Conservation (phyloP, 2,797 vertebrate species). For the Cossypha niveicapilla region DNA sequence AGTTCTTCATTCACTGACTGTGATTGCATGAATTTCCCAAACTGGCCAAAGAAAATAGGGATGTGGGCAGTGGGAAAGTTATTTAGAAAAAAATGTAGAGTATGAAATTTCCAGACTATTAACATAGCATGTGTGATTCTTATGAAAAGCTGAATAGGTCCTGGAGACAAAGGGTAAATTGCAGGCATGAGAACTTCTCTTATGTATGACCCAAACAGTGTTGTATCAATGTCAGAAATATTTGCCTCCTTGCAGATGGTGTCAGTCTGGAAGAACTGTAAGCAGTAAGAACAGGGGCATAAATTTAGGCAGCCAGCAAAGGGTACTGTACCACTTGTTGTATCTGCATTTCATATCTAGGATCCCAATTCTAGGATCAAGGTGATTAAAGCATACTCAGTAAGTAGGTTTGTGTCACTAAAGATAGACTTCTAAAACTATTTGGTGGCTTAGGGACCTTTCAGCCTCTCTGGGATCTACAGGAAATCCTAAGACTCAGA, state of each 20-base stretch:
- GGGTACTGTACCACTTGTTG: not conserved
- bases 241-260: not conserved
- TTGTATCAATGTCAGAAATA: not conserved
- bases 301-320: not conserved
- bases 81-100: not conserved
- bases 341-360: not conserved
- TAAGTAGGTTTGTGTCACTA: not conserved
- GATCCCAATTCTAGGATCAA: not conserved
- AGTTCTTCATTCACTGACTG: not conserved
- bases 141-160: not conserved
- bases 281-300: not conserved
- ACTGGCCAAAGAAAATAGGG: not conserved
- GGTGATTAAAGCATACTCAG: not conserved
- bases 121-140: not conserved
- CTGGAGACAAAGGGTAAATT: not conserved
- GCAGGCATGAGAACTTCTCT: not conserved
- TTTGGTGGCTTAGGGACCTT: accelerated
- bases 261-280: not conserved
- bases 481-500: accelerated
- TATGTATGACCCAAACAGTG: not conserved
- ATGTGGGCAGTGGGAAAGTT: not conserved
- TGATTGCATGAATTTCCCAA: not conserved
- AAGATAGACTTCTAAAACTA: not conserved
- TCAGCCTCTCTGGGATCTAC: not conserved
- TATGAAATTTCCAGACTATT: not conserved